Percentiles rank a stretch among this genome's conserved stretches.
phyloP scores from a whole-genome alignment of 2,113 vertebrate species.

The Oophaga pumilio region DNA sequence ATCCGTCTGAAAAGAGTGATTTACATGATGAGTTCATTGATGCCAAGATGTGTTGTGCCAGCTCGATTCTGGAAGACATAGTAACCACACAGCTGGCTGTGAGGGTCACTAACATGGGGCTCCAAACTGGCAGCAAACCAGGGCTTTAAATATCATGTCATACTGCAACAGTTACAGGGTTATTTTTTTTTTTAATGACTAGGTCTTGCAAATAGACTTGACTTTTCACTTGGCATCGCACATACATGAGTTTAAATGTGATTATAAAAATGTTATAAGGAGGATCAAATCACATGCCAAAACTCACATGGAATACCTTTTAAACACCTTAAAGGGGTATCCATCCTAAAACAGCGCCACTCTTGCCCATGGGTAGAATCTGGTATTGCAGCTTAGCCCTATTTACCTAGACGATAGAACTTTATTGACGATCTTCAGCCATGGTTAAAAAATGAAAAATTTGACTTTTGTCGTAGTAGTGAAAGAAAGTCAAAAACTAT shows the following conservation, averaged over 20 bases:
- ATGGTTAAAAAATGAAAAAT: not conserved
- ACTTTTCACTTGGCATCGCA: not conserved
- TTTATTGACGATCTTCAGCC: not conserved
- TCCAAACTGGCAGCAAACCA: conserved; percentile 7
- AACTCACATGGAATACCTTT: not conserved
- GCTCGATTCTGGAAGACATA: conserved; percentile 40
- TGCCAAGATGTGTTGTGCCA: conserved; percentile 37
- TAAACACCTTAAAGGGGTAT: not conserved
- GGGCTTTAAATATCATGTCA: conserved; percentile 10
- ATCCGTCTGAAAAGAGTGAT: conserved; percentile 28
- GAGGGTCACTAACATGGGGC: conserved; percentile 29
- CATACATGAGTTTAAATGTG: not conserved
- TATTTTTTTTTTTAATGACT: not conserved
- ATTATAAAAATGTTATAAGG: not conserved
- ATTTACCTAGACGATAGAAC: too few species aligned
- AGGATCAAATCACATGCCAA: not conserved
- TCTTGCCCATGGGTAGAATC: not conserved
- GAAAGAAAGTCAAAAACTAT: not conserved
- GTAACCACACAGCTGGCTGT: conserved; percentile 25
- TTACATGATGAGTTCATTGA: conserved; percentile 30
- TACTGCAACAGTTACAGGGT: not conserved
- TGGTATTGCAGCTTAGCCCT: not conserved
- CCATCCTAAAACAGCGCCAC: not conserved
- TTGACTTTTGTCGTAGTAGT: too few species aligned
- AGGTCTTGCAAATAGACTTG: not conserved